Conservation (phyloP, 2,797 vertebrate species). For the Poeciliopsis paucimaculata region DNA sequence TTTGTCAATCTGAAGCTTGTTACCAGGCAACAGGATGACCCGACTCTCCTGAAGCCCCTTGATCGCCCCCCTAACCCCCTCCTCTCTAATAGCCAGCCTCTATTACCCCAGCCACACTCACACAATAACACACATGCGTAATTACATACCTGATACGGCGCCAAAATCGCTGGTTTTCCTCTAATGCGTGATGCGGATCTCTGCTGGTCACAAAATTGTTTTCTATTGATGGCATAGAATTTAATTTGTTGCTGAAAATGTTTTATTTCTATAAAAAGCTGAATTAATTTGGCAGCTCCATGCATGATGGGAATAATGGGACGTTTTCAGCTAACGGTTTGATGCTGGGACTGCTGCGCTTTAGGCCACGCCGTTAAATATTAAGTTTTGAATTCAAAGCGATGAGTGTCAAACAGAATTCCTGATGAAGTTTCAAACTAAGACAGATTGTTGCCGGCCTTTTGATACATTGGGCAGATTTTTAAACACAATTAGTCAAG, state of each 20-base stretch:
- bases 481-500: conserved; percentile 77
- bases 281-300: conserved; percentile 18
- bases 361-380: conserved; percentile 69
- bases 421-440: conserved; percentile 49
- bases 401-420: conserved; percentile 71
- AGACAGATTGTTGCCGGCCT: conserved; percentile 68
- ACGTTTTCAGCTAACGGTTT: conserved; percentile 54
- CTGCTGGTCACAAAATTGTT: conserved; percentile 53
- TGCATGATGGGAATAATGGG: conserved; percentile 58
- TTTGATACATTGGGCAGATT: conserved; percentile 78
- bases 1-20: conserved; percentile 85
- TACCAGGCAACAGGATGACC: conserved; percentile 85
- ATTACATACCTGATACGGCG: conserved; percentile 71
- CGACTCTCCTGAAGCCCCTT: conserved; percentile 58
- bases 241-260: conserved; percentile 17
- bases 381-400: conserved; percentile 74
- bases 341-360: conserved; percentile 49
- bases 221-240: conserved; percentile 29
- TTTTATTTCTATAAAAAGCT: neutral
- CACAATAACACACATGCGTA: conserved; percentile 45
- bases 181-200: conserved; percentile 52
- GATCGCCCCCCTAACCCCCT: conserved; percentile 14
- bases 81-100: conserved; percentile 20
- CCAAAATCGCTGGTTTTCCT: conserved; percentile 63
- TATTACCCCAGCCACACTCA: conserved; percentile 14